Evolutionary conservation across 2,888 invertebrate species (phyloP), one percentile per base, ranked within the genome.

Genomic region (Eucera pruinosa): DNA sequence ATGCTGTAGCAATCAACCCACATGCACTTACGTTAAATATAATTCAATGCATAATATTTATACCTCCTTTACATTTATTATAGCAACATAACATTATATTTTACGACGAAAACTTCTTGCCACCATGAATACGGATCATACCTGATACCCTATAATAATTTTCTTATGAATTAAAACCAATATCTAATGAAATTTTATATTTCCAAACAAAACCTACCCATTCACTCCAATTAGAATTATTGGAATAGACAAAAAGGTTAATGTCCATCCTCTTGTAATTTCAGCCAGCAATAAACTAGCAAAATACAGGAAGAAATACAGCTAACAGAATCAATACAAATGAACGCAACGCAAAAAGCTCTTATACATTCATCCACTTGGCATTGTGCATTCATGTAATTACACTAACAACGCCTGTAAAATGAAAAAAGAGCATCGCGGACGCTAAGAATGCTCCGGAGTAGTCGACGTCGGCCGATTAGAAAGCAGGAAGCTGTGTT

Each of bases 401-500:
- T 9, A 5, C 20, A 30, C 30, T 1, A 6, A n/a, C 0, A n/a
- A n/a, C n/a, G n/a, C n/a, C n/a, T n/a, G 15, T 13, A 39, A 27
- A 6, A 30, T 6, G 7, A n/a, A 27, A 27, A 2, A 30, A 9
- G 11, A 58, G 36, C 25, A 30, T 11, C 39, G 13, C 1, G 1
- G n/a, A n/a, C 30, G 33, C 1, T 13, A 30, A 11, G 2, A 39
- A 25, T 36, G 4, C 15, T 13, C 20, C 45, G 27, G 25, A 18
- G 25, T 20, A 50, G 45, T 54, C 23, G 41, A 13, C 23, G 39
- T 11, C 18, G 30, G 5, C n/a, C 43, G 52, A 58, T 47, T 72
- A 68, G 68, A 68, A 52, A 68, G 68, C 52, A 60, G 68, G 68
- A 68, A 68, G 33, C 60, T 11, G 13, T 39, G 52, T 23, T 60